phyloP scores from a whole-genome alignment of 2,797 vertebrate genomes.

The Picus viridis region DNA sequence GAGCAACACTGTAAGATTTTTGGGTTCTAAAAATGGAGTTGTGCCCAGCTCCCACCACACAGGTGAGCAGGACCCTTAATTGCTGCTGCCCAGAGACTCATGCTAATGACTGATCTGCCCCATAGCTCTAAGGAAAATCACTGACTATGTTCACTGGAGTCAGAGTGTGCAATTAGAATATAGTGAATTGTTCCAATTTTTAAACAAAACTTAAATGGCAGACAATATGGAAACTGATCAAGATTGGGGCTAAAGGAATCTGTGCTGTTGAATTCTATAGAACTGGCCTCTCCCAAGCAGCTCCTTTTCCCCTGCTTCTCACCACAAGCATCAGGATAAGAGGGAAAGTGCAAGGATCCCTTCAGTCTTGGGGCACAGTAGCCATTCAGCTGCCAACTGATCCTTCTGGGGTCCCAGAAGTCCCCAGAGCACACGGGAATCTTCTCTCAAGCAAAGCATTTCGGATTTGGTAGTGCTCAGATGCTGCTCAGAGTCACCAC shows the following conservation, averaged over 20 bases:
- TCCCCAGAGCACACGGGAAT: background rate
- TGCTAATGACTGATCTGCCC: background rate
- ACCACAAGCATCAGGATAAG: background rate
- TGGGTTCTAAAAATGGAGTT: background rate
- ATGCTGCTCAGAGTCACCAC: background rate
- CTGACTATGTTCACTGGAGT: background rate
- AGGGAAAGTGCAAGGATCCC: background rate
- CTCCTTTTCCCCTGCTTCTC: background rate
- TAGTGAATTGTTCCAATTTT: background rate
- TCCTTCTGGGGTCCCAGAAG: background rate
- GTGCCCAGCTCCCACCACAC: background rate
- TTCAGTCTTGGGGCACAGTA: background rate
- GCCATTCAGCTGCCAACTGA: background rate
- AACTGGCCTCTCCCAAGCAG: background rate
- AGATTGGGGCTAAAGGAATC: background rate
- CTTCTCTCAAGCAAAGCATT: background rate
- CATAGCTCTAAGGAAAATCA: background rate
- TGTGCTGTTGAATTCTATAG: background rate
- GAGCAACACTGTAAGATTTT: background rate
- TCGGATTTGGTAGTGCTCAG: background rate
- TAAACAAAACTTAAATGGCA: background rate
- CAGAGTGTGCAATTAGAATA: background rate
- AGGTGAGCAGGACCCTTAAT: background rate
- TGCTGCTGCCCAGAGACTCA: background rate
- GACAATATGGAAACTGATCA: background rate